Base-by-base conservation (phyloP, 2,888 invertebrate species). In the Parnassius orleans region DNA sequence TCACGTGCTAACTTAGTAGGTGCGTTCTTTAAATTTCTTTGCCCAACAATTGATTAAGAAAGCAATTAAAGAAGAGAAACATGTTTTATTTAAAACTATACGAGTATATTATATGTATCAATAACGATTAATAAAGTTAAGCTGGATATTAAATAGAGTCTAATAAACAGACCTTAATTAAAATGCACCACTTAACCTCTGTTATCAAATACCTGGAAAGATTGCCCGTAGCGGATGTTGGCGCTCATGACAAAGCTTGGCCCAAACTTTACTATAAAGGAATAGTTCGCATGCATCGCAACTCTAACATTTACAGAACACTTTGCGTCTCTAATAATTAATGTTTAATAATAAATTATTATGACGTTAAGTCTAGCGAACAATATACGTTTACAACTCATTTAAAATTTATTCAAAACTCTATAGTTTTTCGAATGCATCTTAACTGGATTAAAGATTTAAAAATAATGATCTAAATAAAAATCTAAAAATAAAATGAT, bases 201-300 rank as follows among this genome's bases (percentile, higher is more conserved):
- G 73, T 72, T 79, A 79, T 78, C 75, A 77, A 81, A 80, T 77
- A 77, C 74, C 77, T 75, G 69, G 66, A 70, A 75, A 76, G 72
- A 75, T 74, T 65, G 64, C 70, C 61, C 68, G 52, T 67, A 65
- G 66, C 72, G 70, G 68, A 57, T 61, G 61, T 66, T 60, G 54
- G 66, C 63, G 61, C 57, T 53, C 58, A 44, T 68, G 65, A 69
- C 72, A 71, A 73, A 74, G 69, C 70, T 69, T 69, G 65, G 70
- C 65, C 68, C 68, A 66, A 74, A 72, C 70, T 72, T 69, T 53
- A 57, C 65, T 61, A 65, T 68, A 75, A 73, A 80, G 79, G 78
- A 71, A 79, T 79, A 76, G 67, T 72, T 74, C 61, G 70, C 74
- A 68, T 73, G 72, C 73, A 72, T 64, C 70, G 60, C 53, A 50